Percentiles rank a stretch among this genome's conserved stretches.
Evolutionary conservation across 37 sponge, comb jelly and placozoan species (phyloP).

Genomic region (Crambe crambe): DNA sequence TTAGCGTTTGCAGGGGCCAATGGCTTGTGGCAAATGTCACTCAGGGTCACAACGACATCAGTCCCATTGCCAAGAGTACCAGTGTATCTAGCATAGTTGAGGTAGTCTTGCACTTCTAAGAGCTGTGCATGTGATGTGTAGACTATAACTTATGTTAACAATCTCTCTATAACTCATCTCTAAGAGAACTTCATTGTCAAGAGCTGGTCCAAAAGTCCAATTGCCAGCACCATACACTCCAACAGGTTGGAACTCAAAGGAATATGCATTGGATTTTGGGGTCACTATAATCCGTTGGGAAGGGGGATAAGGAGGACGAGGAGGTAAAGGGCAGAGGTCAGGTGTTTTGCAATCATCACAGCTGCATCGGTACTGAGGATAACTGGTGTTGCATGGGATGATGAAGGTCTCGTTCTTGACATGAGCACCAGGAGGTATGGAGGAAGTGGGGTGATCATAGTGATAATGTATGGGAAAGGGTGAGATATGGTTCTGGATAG

Average conservation of each 20-base stretch:
- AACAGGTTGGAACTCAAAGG: background rate
- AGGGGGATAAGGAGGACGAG: background rate
- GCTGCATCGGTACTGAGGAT: constrained; percentile 38
- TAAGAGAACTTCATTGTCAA: constrained; percentile 46
- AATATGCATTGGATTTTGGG: background rate
- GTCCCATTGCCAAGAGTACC: constrained; percentile 23
- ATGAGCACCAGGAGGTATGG: background rate
- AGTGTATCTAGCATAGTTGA: constrained; percentile 41
- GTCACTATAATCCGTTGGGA: constrained; percentile 64
- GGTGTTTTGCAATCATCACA: constrained; percentile 63
- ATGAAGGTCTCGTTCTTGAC: background rate
- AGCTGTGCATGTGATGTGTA: constrained; percentile 56
- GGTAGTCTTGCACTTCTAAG: constrained; percentile 49
- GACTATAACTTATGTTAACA: too few species aligned
- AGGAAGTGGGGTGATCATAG: background rate
- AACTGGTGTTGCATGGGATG: background rate
- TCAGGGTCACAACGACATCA: constrained; percentile 49
- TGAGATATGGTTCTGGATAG: constrained; percentile 26
- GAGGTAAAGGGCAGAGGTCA: constrained; percentile 40
- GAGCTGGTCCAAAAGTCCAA: constrained; percentile 62
- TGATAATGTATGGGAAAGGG: constrained; percentile 73
- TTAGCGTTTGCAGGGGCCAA: constrained; percentile 70
- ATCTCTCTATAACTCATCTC: constrained; percentile 61
- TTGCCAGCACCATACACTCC: background rate
- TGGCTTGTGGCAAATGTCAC: constrained; percentile 92